Evolutionary conservation across 2,888 invertebrate genomes (phyloP), one percentile per base, ranked within the genome.

Genomic region (Holacanthella duospinosa): DNA sequence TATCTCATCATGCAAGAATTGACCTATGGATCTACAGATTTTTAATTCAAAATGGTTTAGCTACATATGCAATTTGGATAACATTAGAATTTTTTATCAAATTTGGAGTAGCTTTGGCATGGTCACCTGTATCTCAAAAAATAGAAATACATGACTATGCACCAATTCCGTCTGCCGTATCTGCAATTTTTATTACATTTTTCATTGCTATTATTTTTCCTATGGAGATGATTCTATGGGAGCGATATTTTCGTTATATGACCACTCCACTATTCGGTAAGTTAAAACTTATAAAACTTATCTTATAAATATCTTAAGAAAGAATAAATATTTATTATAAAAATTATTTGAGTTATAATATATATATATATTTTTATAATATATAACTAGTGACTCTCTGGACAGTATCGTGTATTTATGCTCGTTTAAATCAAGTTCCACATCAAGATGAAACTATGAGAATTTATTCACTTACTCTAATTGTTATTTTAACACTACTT

Each of bases 11-110:
- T 27, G 19, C 43, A 1, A 25, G 55, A 4, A 1, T 57, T 24
- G 64, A 64, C 56, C 48, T 64, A 1, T 64, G 64, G 64, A 29
- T 64, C 19, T 58, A 62, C 29, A 61, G 64, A 2, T 24, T 64
- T n/a, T n/a, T 62, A 16, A 60, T 64, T 9, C 64, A 64, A 21
- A 64, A 64, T 58, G 36, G 43, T 6, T 29, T 64, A 44, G 64
- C 43, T 24, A 28, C 59, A n/a, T 4, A 27, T 21, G 43, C 62
- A 1, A 24, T 29, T 1, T 64, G 64, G 64, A 55, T 54, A 1
- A 24, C 54, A 3, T 48, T 43, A 28, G 59, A 61, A 4, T 36
- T 62, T 43, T 25, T 64, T 21, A 59, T 61, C 16, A 62, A 59
- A 29, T 54, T 59, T 25, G 55, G 61, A 3, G 29, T 59, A 6